These are phyloP conservation scores for Macrocentrus cingulum DNA, from an alignment of 1,140 invertebrate species.

Conservation along the genomic window DNA sequence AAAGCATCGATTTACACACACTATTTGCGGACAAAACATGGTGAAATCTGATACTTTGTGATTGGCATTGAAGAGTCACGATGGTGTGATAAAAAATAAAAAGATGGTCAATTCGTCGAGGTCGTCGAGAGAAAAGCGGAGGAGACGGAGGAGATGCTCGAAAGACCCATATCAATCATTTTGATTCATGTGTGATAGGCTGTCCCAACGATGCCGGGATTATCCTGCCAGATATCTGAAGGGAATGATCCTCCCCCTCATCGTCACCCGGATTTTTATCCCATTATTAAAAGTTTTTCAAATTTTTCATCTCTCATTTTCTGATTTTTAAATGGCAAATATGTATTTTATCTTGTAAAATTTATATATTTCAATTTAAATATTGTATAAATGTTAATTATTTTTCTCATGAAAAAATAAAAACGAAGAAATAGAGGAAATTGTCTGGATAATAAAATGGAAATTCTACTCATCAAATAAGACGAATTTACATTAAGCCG, in stretches of 20 bases:
- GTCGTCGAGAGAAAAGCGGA: no score
- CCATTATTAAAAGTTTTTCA: background rate
- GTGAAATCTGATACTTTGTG: conserved; percentile 20
- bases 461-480: no score
- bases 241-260: conserved; percentile 13
- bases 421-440: no score
- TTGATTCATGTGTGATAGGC: conserved; percentile 35
- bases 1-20: background rate
- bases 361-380: no score
- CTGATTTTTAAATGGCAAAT: background rate
- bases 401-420: no score
- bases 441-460: no score
- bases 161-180: conserved; percentile 37
- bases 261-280: background rate
- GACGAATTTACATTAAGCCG: no score
- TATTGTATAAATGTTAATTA: no score
- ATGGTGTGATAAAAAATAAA: conserved; percentile 9
- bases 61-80: background rate
- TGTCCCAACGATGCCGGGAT: conserved; percentile 28
- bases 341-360: background rate
- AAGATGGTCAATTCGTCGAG: conserved; percentile 7
- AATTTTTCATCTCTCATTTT: background rate
- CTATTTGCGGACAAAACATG: background rate
- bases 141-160: conserved; percentile 18
- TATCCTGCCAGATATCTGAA: conserved; percentile 36